These are phyloP conservation scores for Nymphicus hollandicus DNA, from an alignment of 2,113 vertebrate genomes.

Conservation along the genomic window DNA sequence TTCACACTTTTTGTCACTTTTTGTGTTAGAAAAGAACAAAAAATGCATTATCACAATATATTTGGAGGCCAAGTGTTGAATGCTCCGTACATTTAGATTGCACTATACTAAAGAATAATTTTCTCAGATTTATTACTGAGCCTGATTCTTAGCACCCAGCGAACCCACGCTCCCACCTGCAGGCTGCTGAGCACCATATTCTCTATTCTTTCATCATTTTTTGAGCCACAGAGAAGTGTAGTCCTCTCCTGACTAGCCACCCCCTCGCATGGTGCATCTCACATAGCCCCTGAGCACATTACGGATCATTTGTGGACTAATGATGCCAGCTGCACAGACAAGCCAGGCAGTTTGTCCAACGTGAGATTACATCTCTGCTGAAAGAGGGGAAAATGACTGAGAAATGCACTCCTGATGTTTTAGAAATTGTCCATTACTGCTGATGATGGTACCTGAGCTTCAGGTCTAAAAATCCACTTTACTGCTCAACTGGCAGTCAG, in stretches of 20 bases:
- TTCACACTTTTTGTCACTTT: not conserved
- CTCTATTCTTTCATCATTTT: not conserved
- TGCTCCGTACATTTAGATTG: fast-evolving
- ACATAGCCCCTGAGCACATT: not conserved
- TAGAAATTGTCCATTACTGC: not conserved
- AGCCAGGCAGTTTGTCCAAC: not conserved
- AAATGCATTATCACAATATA: fast-evolving
- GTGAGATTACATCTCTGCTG: not conserved
- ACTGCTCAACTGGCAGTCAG: not conserved
- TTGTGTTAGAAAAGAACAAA: not conserved
- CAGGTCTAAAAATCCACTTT: not conserved
- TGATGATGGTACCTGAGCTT: not conserved
- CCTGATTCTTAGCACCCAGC: not conserved
- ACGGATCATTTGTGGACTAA: fast-evolving
- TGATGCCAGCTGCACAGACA: not conserved
- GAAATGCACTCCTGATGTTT: not conserved
- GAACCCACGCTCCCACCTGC: fast-evolving
- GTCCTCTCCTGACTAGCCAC: not conserved
- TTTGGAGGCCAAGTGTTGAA: fast-evolving
- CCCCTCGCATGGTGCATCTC: not conserved
- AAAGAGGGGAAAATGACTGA: not conserved
- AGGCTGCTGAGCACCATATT: not conserved
- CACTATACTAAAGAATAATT: fast-evolving
- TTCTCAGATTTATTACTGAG: not conserved
- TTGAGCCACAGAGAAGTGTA: not conserved